A percentile compares a stretch with the other conserved stretches of the same genome.
Evolutionary conservation across 2,888 invertebrate genomes (phyloP).

Genomic region (Athrips mouffetella): DNA sequence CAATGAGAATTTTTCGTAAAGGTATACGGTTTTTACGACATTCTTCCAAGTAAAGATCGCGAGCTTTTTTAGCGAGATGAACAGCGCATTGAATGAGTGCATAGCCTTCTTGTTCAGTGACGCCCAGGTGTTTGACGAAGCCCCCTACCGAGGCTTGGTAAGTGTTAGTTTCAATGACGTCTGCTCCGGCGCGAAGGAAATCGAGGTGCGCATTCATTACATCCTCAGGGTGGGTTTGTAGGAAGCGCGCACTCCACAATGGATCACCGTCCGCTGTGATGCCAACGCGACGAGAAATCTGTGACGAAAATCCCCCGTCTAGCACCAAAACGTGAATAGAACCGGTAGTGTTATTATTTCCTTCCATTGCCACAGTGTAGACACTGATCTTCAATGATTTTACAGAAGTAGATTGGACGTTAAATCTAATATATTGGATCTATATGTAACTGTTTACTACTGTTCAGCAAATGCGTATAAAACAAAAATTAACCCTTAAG

Average conservation of each 20-base stretch:
- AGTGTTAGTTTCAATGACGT: constrained; percentile 90
- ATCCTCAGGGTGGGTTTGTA: constrained; percentile 86
- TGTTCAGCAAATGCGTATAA: no score
- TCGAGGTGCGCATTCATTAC: constrained; percentile 88
- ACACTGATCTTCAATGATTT: no score
- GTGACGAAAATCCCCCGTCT: constrained; percentile 89
- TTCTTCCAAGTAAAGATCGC: constrained; percentile 77
- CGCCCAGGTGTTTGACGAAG: constrained; percentile 84
- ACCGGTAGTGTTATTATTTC: no score
- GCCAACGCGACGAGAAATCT: constrained; percentile 84
- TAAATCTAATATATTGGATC: no score
- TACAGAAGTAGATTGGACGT: no score
- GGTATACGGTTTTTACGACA: constrained; percentile 36
- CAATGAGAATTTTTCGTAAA: constrained; percentile 78
- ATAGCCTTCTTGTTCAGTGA: constrained; percentile 82
- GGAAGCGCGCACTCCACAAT: constrained; percentile 90
- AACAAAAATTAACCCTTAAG: no score
- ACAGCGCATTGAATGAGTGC: constrained; percentile 86
- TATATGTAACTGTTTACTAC: no score
- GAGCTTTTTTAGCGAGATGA: constrained; percentile 83
- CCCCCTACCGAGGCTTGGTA: constrained; percentile 91
- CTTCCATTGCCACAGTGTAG: no score
- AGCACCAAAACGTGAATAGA: constrained; percentile 73
- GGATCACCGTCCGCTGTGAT: constrained; percentile 88
- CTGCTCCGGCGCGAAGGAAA: constrained; percentile 90